Evolutionary conservation across 2,113 vertebrate genomes (phyloP), one percentile per base, ranked within the genome.

Genomic region (Ptilonorhynchus violaceus): DNA sequence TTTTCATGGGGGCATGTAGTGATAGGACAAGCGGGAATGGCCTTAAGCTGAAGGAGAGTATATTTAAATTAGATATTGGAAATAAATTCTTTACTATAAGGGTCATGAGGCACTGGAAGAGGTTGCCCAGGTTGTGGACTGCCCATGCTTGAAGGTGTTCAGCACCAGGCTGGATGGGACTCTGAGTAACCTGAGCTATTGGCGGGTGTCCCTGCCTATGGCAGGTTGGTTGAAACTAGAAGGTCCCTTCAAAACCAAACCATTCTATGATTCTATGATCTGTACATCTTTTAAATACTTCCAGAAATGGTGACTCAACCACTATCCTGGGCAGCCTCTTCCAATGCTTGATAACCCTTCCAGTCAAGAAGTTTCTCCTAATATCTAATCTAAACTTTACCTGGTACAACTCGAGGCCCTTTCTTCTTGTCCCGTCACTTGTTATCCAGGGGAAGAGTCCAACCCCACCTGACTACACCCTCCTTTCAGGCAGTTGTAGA

Each of bases 381-480:
- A 23, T 42, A 33, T 19, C 42, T 35, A 42, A 18, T 33, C 58
- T 50, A 66, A 89, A 73, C 35, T 37, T 66, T 33, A 15, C 15
- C 22, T 55, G 42, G 27, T 23, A 42, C 25, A 50, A 19, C 8
- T 44, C 28, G 12, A 37, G 27, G 10, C 25, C 10, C 13, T 55
- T 63, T 35, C 7, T 50, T 66, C 50, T 58, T 58, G 31, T 3
- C 7, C 37, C 37, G 31, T 37, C 27, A 27, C 50, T 42, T 35
- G 22, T 27, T 37, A 44, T 17, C 9, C 19, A 13, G 11, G 15
- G 42, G 31, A 49, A 37, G 67, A 13, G 25, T 30, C n/a, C 47
- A 55, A 6, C 10, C 6, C 3, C 25, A 31, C 22, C 31, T 30
- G 12, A 11, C 27, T 33, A 7, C 11, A 59, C 0, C 2, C 27